A percentile compares a stretch with the other conserved stretches of the same genome.
Conservation (phyloP, 2,113 vertebrate genomes). For the Cyanoderma ruficeps region DNA sequence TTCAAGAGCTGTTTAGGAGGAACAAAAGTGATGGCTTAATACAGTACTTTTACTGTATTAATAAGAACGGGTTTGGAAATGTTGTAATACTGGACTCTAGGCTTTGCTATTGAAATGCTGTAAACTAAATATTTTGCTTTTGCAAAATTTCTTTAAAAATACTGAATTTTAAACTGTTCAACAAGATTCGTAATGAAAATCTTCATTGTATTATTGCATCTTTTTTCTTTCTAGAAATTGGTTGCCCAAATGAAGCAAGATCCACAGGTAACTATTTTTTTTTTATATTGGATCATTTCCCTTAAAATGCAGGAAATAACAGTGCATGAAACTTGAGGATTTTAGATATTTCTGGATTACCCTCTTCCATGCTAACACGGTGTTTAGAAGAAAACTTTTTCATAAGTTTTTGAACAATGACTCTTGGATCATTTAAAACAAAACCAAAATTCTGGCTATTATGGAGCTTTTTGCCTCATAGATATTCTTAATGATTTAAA, state of each 20-base stretch:
- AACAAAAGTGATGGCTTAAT: background rate
- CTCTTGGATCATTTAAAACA: background rate
- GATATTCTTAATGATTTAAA: background rate
- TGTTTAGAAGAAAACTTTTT: background rate
- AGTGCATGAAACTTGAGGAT: background rate
- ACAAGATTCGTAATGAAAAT: background rate
- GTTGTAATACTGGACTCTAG: background rate
- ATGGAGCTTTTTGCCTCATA: background rate
- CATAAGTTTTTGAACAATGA: background rate
- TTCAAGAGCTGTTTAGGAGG: background rate
- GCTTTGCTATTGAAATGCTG: background rate
- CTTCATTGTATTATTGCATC: slow-evolving; percentile 13
- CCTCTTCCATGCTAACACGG: background rate
- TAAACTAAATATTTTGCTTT: background rate
- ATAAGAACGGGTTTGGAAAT: background rate
- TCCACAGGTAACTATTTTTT: slow-evolving; percentile 87
- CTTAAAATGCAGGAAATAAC: slow-evolving; percentile 21
- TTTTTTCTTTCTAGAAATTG: slow-evolving; percentile 86
- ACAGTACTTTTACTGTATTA: background rate
- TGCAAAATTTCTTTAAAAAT: background rate
- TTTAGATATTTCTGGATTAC: background rate
- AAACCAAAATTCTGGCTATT: background rate
- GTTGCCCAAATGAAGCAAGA: slow-evolving; percentile 99
- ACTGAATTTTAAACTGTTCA: background rate
- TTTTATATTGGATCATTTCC: background rate